phyloP scores from a whole-genome alignment of 2,113 vertebrate genomes.

The Thermophis baileyi region DNA sequence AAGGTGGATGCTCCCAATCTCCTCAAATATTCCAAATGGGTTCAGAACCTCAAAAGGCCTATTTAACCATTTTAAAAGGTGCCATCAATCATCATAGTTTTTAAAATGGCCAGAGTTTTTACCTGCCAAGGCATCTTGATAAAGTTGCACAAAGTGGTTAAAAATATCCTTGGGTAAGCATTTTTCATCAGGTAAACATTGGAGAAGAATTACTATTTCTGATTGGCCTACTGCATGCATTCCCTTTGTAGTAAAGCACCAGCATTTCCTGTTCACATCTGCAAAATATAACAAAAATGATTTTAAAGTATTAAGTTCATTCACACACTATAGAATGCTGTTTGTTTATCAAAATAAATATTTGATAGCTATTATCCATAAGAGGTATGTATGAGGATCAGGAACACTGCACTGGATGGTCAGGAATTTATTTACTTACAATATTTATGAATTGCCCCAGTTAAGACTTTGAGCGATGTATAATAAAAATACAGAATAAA shows the following conservation, averaged over 20 bases:
- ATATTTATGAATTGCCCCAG: background rate
- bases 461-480: background rate
- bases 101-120: slow-evolving; percentile 37
- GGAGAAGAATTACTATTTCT: slow-evolving; percentile 92
- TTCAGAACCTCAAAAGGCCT: background rate
- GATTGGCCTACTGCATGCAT: slow-evolving; percentile 97
- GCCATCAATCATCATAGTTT: background rate
- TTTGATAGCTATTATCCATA: background rate
- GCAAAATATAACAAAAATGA: background rate
- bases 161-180: slow-evolving; percentile 95
- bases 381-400: background rate
- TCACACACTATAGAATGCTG: background rate
- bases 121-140: slow-evolving; percentile 93
- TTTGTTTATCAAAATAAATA: background rate
- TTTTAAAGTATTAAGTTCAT: background rate
- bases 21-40: background rate
- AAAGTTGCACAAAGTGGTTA: slow-evolving; percentile 95
- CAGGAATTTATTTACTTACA: background rate
- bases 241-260: slow-evolving; percentile 95
- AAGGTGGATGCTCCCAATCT: background rate
- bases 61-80: background rate
- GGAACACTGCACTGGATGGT: background rate
- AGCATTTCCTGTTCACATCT: slow-evolving; percentile 99
- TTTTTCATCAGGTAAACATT: slow-evolving; percentile 97
- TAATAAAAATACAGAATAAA: background rate